Percentiles rank a stretch among this genome's conserved stretches.
phyloP scores from a whole-genome alignment of 2,888 invertebrate species.

The Pseudanteris insignis region DNA sequence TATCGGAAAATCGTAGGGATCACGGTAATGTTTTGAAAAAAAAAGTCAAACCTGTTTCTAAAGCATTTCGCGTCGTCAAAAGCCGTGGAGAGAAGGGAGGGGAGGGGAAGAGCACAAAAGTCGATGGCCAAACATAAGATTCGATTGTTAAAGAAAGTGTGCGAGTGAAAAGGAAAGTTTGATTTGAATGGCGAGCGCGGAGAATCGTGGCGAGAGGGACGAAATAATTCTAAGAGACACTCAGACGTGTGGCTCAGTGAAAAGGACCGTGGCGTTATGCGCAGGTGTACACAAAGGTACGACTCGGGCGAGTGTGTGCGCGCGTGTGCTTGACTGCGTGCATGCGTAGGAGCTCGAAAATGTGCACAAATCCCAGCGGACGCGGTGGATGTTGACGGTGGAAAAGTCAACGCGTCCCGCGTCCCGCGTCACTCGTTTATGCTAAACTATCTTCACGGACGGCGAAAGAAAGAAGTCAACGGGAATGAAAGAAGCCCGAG shows the following conservation, averaged over 20 bases:
- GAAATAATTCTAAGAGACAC: conserved; percentile 51
- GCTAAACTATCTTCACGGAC: conserved; percentile 52
- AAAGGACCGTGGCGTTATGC: conserved; percentile 41
- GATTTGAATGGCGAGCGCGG: conserved; percentile 34
- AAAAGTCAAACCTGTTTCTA: conserved; percentile 19
- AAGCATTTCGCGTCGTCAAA: conserved; percentile 7
- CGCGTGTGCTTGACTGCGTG: conserved; percentile 18
- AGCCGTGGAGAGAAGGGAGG: no score
- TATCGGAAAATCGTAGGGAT: neutral
- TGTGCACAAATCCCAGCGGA: conserved; percentile 49
- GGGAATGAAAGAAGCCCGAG: conserved; percentile 26
- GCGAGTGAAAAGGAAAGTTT: conserved; percentile 28
- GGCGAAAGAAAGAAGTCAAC: conserved; percentile 30
- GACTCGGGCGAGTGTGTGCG: conserved; percentile 1
- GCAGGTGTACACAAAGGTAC: conserved; percentile 28
- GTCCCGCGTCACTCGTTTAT: conserved; percentile 50
- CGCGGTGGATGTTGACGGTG: conserved; percentile 42
- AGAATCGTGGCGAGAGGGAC: conserved; percentile 40
- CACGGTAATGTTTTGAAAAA: conserved; percentile 15
- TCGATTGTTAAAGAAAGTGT: conserved; percentile 25
- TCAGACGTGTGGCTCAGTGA: conserved; percentile 49
- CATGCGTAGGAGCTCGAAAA: conserved; percentile 46
- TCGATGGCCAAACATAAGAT: conserved; percentile 14
- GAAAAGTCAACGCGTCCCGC: conserved; percentile 51
- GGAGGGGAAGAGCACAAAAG: no score